These are phyloP conservation scores for Streptopelia turtur DNA, from an alignment of 2,797 vertebrate species.

Conservation along the genomic window DNA sequence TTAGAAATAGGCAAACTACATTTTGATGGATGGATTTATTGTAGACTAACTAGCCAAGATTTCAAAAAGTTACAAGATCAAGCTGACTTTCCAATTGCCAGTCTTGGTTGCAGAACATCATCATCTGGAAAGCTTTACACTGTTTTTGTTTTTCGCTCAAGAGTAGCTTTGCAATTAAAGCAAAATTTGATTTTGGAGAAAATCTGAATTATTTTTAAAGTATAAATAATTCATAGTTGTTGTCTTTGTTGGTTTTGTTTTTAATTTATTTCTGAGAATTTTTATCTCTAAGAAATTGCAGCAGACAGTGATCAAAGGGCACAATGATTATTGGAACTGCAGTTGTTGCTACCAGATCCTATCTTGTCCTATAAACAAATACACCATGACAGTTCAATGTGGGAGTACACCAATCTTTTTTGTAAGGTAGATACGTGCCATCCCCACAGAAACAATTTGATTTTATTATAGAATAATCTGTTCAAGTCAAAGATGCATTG, in stretches of 20 bases:
- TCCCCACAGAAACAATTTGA: rapidly evolving
- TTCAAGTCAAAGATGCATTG: background rate
- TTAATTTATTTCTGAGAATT: background rate
- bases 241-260: background rate
- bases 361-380: background rate
- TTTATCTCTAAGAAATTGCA: background rate
- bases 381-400: background rate
- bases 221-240: background rate
- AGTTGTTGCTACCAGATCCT: background rate
- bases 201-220: background rate
- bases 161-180: background rate
- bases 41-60: background rate
- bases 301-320: background rate
- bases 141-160: background rate
- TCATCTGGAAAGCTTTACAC: background rate
- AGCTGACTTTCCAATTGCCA: background rate
- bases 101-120: background rate
- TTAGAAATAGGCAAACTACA: background rate
- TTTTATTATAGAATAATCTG: background rate
- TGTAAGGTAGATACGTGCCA: background rate
- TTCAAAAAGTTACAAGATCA: background rate
- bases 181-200: background rate
- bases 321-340: background rate
- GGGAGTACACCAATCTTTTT: background rate
- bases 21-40: background rate